Conservation (phyloP, 2,797 vertebrate species). For the Crax fasciolata region DNA sequence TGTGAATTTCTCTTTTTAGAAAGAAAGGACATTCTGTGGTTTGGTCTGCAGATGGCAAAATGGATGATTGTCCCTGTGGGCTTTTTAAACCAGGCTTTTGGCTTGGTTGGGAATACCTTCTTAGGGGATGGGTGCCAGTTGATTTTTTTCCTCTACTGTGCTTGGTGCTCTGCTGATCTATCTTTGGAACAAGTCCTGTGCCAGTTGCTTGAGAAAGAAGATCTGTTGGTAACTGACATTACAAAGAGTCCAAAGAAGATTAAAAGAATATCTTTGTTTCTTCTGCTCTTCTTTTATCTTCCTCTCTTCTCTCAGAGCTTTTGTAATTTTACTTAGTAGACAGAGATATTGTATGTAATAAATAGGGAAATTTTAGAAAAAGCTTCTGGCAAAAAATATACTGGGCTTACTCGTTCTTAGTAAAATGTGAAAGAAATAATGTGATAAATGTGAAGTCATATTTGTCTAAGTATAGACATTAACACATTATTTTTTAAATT, state of each 20-base stretch:
- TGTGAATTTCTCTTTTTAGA: slow-evolving; percentile 19
- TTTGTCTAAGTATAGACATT: background rate
- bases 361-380: background rate
- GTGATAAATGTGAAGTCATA: background rate
- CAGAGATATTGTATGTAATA: background rate
- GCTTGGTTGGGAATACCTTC: background rate
- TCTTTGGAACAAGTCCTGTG: slow-evolving; percentile 1
- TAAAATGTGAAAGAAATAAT: background rate
- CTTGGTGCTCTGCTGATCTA: background rate
- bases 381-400: background rate
- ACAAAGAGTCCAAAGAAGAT: slow-evolving; percentile 9
- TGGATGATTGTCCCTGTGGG: background rate
- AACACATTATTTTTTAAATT: background rate
- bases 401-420: background rate
- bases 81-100: slow-evolving; percentile 10
- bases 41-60: slow-evolving; percentile 24
- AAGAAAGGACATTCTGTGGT: slow-evolving; percentile 10
- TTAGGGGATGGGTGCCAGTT: background rate
- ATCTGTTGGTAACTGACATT: background rate
- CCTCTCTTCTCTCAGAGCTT: background rate
- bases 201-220: background rate
- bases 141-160: background rate
- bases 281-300: slow-evolving; percentile 13
- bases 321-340: background rate
- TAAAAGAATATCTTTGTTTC: slow-evolving; percentile 30